Conservation (phyloP, 1,140 invertebrate species). For the Drosophila guanche region DNA sequence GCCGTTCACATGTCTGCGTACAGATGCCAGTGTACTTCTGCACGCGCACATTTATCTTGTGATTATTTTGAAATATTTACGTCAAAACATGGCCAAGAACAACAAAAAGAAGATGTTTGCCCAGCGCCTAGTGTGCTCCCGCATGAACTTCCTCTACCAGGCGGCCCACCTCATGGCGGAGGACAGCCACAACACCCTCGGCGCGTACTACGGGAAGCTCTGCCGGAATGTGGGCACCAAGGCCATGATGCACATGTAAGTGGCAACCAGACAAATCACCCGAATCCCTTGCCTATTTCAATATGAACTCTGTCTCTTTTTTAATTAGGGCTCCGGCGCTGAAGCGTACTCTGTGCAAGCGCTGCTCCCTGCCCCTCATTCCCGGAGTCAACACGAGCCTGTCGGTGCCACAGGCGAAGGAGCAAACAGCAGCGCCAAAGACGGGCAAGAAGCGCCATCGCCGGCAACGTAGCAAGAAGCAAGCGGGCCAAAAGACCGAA, state of each 20-base stretch:
- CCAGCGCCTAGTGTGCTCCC: slow-evolving; percentile 44
- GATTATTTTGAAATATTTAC: too few relatives aligned
- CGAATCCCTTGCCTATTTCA: not conserved
- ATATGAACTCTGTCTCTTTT: not conserved
- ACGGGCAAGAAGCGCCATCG: slow-evolving; percentile 34
- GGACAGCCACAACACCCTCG: slow-evolving; percentile 41
- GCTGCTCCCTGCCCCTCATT: slow-evolving; percentile 56
- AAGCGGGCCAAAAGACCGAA: not conserved
- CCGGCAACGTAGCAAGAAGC: slow-evolving; percentile 6
- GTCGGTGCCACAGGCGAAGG: not conserved
- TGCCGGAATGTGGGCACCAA: slow-evolving; percentile 71
- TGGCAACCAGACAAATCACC: not conserved
- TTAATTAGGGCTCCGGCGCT: slow-evolving; percentile 44
- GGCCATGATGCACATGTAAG: slow-evolving; percentile 59
- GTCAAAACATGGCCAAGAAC: slow-evolving; percentile 39
- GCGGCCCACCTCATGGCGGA: slow-evolving; percentile 64
- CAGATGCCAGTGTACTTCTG: not conserved
- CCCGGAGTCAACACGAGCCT: slow-evolving; percentile 60
- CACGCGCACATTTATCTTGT: slow-evolving; percentile 7
- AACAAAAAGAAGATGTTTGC: slow-evolving; percentile 57
- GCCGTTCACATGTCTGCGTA: not conserved
- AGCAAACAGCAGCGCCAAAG: not conserved
- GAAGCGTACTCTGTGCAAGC: slow-evolving; percentile 63
- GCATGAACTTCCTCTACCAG: slow-evolving; percentile 70
- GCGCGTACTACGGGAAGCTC: slow-evolving; percentile 63